phyloP scores from a whole-genome alignment of 2,113 vertebrate species.

The Lethenteron camtschaticum region DNA sequence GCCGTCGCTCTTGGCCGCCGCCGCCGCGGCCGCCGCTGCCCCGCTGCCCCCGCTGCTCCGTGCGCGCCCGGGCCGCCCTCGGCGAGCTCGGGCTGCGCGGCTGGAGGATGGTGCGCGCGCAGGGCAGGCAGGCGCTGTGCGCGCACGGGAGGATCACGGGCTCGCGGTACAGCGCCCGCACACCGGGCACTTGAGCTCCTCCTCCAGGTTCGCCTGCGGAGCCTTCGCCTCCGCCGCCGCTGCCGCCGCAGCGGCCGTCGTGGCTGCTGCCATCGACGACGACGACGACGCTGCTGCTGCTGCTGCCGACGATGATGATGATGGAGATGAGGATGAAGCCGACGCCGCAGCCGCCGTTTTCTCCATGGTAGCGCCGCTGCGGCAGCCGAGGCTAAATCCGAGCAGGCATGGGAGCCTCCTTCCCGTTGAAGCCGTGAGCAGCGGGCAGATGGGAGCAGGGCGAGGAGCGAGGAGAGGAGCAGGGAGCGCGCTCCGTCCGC shows the following conservation, averaged over 20 bases:
- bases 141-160: conserved; percentile 66
- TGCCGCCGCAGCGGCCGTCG: background rate
- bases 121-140: conserved; percentile 73
- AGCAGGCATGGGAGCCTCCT: too few relatives aligned
- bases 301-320: too few relatives aligned
- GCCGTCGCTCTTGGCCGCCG: conserved; percentile 9
- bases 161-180: conserved; percentile 64
- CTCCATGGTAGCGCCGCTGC: too few relatives aligned
- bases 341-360: too few relatives aligned
- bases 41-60: conserved; percentile 7
- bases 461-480: too few relatives aligned
- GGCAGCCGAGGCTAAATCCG: too few relatives aligned
- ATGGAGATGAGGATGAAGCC: too few relatives aligned
- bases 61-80: conserved; percentile 9
- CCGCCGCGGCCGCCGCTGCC: conserved; percentile 9
- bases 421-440: too few relatives aligned
- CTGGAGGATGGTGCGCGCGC: conserved; percentile 69
- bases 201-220: conserved; percentile 43
- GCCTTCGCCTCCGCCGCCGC: background rate
- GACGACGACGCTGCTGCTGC: too few relatives aligned
- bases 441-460: too few relatives aligned
- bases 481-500: too few relatives aligned
- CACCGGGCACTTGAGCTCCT: conserved; percentile 84
- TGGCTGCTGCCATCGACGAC: background rate
- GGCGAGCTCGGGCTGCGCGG: conserved; percentile 13